Percentiles rank a stretch among this genome's conserved stretches.
These are phyloP conservation scores for Premnoplex brunnescens DNA, from an alignment of 2,797 vertebrate species.

Conservation along the genomic window DNA sequence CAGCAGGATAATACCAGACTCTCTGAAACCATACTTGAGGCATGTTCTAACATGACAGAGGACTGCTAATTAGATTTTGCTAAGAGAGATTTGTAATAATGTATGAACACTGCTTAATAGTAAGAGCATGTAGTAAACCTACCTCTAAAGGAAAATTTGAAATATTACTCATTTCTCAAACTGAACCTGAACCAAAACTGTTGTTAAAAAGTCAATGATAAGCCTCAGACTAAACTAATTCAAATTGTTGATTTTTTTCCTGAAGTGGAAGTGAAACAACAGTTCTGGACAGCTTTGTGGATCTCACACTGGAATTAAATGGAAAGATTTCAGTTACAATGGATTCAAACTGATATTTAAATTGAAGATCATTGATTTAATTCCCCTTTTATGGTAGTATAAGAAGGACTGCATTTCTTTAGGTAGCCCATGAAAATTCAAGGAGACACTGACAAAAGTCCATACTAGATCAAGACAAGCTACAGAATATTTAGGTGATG, in stretches of 20 bases:
- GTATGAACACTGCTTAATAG: neutral
- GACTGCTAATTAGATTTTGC: neutral
- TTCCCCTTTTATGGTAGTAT: neutral
- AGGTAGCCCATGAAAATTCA: neutral
- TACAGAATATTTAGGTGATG: neutral
- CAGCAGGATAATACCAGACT: neutral
- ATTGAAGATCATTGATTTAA: neutral
- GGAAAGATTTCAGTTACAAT: neutral
- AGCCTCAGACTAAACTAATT: neutral
- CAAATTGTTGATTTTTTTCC: neutral
- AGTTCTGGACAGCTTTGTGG: neutral
- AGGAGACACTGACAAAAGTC: neutral
- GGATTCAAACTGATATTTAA: neutral
- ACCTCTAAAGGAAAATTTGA: neutral
- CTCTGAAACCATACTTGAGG: neutral
- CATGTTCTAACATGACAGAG: neutral
- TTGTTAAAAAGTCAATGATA: neutral
- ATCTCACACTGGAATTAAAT: neutral
- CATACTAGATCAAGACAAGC: neutral
- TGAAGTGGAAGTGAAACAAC: neutral
- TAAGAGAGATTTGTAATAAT: neutral
- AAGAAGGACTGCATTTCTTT: neutral
- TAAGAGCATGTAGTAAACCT: neutral
- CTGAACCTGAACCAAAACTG: neutral
- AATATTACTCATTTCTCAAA: neutral